Evolutionary conservation across 2,888 invertebrate genomes (phyloP).

Genomic region (Plusia festucae): DNA sequence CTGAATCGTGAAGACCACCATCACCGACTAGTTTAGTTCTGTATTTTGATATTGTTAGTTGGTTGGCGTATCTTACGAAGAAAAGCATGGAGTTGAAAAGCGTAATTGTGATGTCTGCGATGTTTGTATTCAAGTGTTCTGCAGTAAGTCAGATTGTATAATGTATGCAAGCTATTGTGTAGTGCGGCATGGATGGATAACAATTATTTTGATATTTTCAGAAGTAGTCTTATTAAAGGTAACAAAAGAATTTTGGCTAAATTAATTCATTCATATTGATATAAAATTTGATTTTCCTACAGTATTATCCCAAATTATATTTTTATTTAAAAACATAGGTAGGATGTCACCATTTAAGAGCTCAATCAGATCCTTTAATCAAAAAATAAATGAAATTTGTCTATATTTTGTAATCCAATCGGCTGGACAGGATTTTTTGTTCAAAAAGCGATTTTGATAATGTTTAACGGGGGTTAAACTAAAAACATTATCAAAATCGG

Average conservation of each 20-base stretch:
- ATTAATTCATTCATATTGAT: too few relatives aligned
- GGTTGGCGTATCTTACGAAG: background rate
- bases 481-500: background rate
- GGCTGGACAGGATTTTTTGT: too few relatives aligned
- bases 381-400: too few relatives aligned
- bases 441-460: background rate
- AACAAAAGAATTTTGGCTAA: too few relatives aligned
- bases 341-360: too few relatives aligned
- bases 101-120: background rate
- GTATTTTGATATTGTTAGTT: slow-evolving; percentile 19
- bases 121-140: slow-evolving; percentile 4
- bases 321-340: too few relatives aligned
- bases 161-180: background rate
- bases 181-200: background rate
- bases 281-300: too few relatives aligned
- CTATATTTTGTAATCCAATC: too few relatives aligned
- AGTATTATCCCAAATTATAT: too few relatives aligned
- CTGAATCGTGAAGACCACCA: background rate
- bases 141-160: background rate
- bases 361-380: too few relatives aligned
- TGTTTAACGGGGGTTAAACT: too few relatives aligned
- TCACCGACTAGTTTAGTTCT: background rate
- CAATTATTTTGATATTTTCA: background rate
- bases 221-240: background rate
- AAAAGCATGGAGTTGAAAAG: slow-evolving; percentile 9